Evolutionary conservation across 2,113 vertebrate species (phyloP).

Genomic region (Psittacula cyanocephala): DNA sequence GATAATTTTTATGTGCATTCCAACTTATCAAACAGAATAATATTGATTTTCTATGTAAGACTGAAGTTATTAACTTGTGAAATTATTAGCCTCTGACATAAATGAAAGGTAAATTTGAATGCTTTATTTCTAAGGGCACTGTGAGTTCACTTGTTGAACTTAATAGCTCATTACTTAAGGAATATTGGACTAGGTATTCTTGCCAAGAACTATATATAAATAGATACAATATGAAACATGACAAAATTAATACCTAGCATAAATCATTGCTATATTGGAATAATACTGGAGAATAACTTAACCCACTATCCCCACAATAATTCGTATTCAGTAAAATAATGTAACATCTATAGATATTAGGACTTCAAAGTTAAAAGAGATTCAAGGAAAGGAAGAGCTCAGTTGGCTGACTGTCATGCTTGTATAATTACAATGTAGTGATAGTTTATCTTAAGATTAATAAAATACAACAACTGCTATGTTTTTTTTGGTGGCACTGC

Average conservation of each 20-base stretch:
- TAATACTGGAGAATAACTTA: not conserved
- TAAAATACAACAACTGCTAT: slow-evolving; percentile 14
- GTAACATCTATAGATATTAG: not conserved
- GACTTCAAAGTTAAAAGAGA: not conserved
- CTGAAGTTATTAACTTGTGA: not conserved
- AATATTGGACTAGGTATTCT: not conserved
- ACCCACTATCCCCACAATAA: not conserved
- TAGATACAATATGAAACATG: slow-evolving; percentile 2
- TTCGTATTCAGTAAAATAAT: not conserved
- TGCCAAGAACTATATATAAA: slow-evolving; percentile 4
- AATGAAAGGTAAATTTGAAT: slow-evolving; percentile 21
- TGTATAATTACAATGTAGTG: not conserved
- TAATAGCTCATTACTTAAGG: slow-evolving; percentile 34
- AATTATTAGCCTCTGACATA: slow-evolving; percentile 11
- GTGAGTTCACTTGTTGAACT: slow-evolving; percentile 15
- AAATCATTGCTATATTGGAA: not conserved
- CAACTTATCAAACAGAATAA: not conserved
- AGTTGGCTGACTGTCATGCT: not conserved
- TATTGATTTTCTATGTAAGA: not conserved
- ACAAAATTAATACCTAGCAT: slow-evolving; percentile 4
- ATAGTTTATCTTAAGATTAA: slow-evolving; percentile 30
- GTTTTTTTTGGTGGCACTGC: not conserved
- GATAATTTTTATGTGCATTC: not conserved
- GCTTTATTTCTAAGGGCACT: not conserved
- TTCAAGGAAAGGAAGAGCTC: slow-evolving; percentile 5